A percentile compares a stretch with the other conserved stretches of the same genome.
Evolutionary conservation across 2,888 invertebrate genomes (phyloP).

Genomic region (Neocrepidodera transversa): DNA sequence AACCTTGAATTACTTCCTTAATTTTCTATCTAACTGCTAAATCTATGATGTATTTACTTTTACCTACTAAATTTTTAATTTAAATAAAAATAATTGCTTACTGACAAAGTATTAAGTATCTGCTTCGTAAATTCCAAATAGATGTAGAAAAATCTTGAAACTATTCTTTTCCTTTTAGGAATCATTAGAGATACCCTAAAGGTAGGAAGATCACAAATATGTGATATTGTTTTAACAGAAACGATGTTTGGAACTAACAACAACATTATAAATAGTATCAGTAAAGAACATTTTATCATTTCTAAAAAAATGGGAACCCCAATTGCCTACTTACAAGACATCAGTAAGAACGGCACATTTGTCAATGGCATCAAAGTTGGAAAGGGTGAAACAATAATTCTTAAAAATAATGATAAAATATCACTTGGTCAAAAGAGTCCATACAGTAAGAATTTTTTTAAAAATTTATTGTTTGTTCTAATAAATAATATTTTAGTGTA

Average conservation of each 20-base stretch:
- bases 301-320: slow-evolving; percentile 55
- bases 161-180: slow-evolving; percentile 26
- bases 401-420: slow-evolving; percentile 31
- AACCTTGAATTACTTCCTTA: too few relatives aligned
- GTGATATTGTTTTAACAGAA: slow-evolving; percentile 35
- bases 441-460: slow-evolving; percentile 24
- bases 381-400: slow-evolving; percentile 64
- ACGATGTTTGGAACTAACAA: slow-evolving; percentile 57
- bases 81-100: too few relatives aligned
- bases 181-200: slow-evolving; percentile 23
- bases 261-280: slow-evolving; percentile 64
- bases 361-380: slow-evolving; percentile 78
- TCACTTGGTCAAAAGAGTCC: slow-evolving; percentile 26
- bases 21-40: too few relatives aligned
- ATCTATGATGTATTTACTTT: too few relatives aligned
- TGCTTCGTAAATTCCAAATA: too few relatives aligned
- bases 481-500: slow-evolving; percentile 29
- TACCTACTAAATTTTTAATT: too few relatives aligned
- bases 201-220: slow-evolving; percentile 40
- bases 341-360: slow-evolving; percentile 86
- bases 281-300: slow-evolving; percentile 71
- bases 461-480: neutral
- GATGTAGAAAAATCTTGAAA: too few relatives aligned
- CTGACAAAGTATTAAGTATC: too few relatives aligned
- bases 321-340: slow-evolving; percentile 66